Conservation (phyloP, 2,113 vertebrate genomes). For the Dipodomys ordii region DNA sequence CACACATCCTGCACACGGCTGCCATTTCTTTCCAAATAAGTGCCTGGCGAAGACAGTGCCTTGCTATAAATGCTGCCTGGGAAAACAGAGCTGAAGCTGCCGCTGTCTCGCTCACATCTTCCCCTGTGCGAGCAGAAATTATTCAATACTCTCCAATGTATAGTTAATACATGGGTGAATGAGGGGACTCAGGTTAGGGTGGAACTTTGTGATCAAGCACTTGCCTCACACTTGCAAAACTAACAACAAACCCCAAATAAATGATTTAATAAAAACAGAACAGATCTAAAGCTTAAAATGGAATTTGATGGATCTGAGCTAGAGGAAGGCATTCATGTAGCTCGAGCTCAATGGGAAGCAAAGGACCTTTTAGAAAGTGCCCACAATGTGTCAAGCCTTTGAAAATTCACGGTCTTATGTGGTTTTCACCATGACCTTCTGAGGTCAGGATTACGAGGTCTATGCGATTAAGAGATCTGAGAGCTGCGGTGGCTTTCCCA, state of each 20-base stretch:
- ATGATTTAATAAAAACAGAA: background rate
- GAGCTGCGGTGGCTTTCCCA: background rate
- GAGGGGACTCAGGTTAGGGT: background rate
- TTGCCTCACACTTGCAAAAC: background rate
- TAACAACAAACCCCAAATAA: no score
- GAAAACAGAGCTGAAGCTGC: background rate
- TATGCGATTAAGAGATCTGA: constrained; percentile 14
- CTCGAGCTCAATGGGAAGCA: background rate
- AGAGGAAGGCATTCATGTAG: background rate
- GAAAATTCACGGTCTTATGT: background rate
- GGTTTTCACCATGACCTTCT: background rate
- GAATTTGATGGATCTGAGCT: background rate
- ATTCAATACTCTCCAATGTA: background rate
- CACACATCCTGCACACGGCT: background rate
- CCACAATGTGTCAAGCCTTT: background rate
- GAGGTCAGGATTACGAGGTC: background rate
- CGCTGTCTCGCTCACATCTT: background rate
- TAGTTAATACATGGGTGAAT: background rate
- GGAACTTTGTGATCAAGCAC: background rate
- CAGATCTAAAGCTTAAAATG: background rate
- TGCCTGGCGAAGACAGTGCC: no score
- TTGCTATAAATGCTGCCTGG: no score
- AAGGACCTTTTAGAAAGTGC: background rate
- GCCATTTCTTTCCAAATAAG: background rate
- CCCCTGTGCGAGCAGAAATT: background rate